Percentiles rank a stretch among this genome's conserved stretches.
Evolutionary conservation across 2,797 vertebrate genomes (phyloP).

Genomic region (Schizopygopsis pylzovi): DNA sequence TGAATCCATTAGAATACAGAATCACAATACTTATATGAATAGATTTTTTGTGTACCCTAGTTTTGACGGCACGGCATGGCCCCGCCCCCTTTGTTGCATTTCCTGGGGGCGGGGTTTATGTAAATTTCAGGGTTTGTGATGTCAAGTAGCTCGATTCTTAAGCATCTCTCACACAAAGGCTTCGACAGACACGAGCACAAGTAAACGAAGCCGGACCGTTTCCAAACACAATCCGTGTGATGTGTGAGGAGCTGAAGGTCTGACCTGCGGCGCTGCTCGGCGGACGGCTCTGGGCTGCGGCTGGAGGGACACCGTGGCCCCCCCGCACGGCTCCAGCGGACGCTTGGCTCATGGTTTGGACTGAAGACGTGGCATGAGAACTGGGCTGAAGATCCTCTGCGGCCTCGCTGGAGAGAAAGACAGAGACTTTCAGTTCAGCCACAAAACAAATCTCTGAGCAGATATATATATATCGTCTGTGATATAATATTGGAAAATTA

Average conservation of each 20-base stretch:
- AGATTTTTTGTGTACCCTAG: no score
- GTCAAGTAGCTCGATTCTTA: no score
- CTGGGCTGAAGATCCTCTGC: constrained; percentile 68
- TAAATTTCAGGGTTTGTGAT: no score
- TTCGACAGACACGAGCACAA: neutral
- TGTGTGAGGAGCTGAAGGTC: neutral
- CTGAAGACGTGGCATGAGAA: constrained; percentile 67
- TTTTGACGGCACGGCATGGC: no score
- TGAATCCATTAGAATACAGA: no score
- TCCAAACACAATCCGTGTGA: neutral
- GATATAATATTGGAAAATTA: no score
- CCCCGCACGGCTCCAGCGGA: constrained; percentile 70
- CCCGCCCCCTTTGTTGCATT: no score
- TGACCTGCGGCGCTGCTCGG: constrained; percentile 51
- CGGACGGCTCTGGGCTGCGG: constrained; percentile 56
- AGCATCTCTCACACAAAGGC: no score
- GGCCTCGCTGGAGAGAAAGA: constrained; percentile 69
- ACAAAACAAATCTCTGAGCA: neutral
- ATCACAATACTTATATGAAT: no score
- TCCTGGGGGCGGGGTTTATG: no score
- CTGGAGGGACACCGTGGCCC: constrained; percentile 58
- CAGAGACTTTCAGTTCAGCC: neutral
- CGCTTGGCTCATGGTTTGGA: constrained; percentile 61
- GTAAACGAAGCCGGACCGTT: no score
- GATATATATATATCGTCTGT: no score